Evolutionary conservation across 2,888 invertebrate species (phyloP).

Genomic region (Scaptomyza caliginosa): DNA sequence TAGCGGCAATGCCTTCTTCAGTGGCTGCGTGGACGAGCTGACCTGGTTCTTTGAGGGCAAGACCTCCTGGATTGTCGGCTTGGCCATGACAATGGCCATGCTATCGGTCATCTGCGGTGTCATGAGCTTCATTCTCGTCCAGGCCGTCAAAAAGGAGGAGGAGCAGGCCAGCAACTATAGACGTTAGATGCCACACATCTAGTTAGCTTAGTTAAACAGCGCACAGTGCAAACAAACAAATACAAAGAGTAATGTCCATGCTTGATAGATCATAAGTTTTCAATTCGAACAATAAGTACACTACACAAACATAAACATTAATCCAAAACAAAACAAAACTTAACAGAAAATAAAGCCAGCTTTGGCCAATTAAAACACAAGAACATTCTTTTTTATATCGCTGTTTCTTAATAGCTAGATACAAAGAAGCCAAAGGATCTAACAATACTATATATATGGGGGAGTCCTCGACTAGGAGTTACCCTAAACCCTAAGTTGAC

Average conservation of each 20-base stretch:
- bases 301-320: neutral
- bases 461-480: no score
- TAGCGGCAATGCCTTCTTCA: slow-evolving; percentile 94
- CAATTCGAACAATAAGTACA: slow-evolving; percentile 64
- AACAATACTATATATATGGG: neutral
- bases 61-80: slow-evolving; percentile 92
- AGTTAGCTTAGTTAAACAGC: slow-evolving; percentile 48
- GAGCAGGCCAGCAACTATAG: slow-evolving; percentile 83
- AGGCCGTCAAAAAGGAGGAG: slow-evolving; percentile 91
- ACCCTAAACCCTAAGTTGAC: no score
- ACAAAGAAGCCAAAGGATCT: neutral
- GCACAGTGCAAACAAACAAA: slow-evolving; percentile 35
- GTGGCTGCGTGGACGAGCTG: slow-evolving; percentile 94
- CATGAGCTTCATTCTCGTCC: slow-evolving; percentile 88
- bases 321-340: slow-evolving; percentile 16
- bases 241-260: slow-evolving; percentile 30
- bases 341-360: slow-evolving; percentile 31
- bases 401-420: neutral
- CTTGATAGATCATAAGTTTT: slow-evolving; percentile 83
- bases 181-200: slow-evolving; percentile 43
- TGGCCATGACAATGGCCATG: slow-evolving; percentile 90
- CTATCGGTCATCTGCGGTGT: slow-evolving; percentile 91
- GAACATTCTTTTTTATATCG: neutral
- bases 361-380: slow-evolving; percentile 18
- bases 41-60: slow-evolving; percentile 95